phyloP scores from a whole-genome alignment of 2,797 vertebrate genomes.

The Falco naumanni region DNA sequence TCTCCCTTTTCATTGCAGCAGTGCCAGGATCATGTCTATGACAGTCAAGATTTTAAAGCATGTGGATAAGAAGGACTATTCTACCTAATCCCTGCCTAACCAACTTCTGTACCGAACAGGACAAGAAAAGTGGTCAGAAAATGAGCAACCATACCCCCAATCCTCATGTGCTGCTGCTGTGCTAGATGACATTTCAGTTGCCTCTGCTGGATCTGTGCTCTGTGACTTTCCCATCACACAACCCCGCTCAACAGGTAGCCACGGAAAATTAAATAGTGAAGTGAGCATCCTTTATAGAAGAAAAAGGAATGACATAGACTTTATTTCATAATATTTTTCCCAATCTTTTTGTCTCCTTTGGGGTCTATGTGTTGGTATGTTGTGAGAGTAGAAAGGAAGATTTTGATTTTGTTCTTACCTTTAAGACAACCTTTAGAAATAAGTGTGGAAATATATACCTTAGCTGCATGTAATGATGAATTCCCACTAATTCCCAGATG shows the following conservation, averaged over 20 bases:
- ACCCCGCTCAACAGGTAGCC: background rate
- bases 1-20: background rate
- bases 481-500: background rate
- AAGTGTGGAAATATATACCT: background rate
- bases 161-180: background rate
- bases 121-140: constrained; percentile 19
- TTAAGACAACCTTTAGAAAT: background rate
- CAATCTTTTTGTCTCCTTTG: background rate
- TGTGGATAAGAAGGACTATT: background rate
- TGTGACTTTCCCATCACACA: background rate
- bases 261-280: background rate
- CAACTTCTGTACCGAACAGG: background rate
- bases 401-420: background rate
- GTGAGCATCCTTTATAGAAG: background rate
- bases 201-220: background rate
- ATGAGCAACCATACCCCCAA: background rate
- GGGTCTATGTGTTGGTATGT: background rate
- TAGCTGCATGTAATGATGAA: background rate
- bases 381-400: background rate
- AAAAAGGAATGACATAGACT: background rate
- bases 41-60: background rate
- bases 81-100: background rate
- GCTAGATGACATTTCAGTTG: background rate
- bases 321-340: background rate
- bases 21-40: background rate